Evolutionary conservation across 2,113 vertebrate species (phyloP).

Genomic region (Cynopterus brachyotis): DNA sequence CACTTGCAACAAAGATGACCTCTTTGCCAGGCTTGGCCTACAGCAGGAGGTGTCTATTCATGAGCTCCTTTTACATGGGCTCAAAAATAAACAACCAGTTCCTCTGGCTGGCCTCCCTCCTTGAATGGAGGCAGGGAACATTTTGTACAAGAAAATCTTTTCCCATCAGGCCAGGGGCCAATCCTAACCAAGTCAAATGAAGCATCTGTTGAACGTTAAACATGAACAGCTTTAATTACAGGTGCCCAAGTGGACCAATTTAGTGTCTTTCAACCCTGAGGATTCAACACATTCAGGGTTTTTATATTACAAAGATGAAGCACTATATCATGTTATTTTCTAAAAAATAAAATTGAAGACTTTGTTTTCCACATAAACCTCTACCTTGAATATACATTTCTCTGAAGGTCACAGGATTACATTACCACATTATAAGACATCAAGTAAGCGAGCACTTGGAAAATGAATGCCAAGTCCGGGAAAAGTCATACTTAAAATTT

Average conservation of each 20-base stretch:
- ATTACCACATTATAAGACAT: constrained; percentile 48
- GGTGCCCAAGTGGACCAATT: background rate
- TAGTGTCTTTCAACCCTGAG: background rate
- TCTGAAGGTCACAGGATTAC: constrained; percentile 54
- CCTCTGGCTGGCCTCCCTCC: constrained; percentile 74
- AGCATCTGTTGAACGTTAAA: constrained; percentile 2
- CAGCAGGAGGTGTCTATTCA: constrained; percentile 78
- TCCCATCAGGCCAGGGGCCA: constrained; percentile 21
- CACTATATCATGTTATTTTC: background rate
- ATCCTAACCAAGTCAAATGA: constrained; percentile 60
- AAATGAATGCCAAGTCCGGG: constrained; percentile 35
- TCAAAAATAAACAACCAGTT: constrained; percentile 82
- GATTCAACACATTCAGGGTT: background rate
- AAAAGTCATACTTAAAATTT: constrained; percentile 34
- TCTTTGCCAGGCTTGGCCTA: constrained; percentile 81
- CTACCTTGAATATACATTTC: constrained; percentile 40
- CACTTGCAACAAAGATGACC: constrained; percentile 83
- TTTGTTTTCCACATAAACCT: constrained; percentile 2
- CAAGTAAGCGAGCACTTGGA: constrained; percentile 36
- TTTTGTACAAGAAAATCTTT: constrained; percentile 77
- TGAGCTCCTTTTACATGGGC: constrained; percentile 77
- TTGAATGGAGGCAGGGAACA: constrained; percentile 76
- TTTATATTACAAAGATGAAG: background rate
- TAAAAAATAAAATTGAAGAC: constrained; percentile 14
- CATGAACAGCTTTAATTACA: constrained; percentile 42